phyloP scores from a whole-genome alignment of 2,113 vertebrate genomes.

The Pteronura brasiliensis region DNA sequence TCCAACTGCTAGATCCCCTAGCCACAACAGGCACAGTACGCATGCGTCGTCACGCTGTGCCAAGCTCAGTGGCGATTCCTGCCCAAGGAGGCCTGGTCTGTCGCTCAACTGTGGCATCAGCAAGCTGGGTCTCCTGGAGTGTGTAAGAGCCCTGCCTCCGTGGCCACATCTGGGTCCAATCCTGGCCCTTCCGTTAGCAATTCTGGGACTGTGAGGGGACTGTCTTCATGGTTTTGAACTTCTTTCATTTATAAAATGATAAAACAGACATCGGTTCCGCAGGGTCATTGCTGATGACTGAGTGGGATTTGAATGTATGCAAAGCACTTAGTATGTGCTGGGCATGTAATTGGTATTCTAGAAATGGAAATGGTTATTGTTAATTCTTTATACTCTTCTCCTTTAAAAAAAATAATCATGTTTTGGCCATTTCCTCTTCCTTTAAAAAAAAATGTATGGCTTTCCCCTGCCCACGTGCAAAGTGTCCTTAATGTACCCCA shows the following conservation, averaged over 20 bases:
- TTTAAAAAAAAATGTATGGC: background rate
- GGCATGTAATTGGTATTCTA: background rate
- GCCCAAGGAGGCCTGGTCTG: background rate
- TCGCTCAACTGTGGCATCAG: background rate
- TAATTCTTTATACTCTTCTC: background rate
- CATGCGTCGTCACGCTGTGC: background rate
- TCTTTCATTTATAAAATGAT: background rate
- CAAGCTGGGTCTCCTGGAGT: background rate
- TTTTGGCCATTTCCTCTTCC: background rate
- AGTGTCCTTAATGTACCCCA: background rate
- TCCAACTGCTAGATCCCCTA: background rate
- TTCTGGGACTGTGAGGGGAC: background rate
- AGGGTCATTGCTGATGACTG: background rate
- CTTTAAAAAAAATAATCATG: background rate
- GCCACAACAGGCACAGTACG: background rate
- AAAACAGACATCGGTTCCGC: background rate
- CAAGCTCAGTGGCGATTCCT: background rate
- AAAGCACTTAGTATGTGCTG: background rate
- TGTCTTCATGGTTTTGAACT: background rate
- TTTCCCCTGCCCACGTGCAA: background rate
- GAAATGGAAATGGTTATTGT: conserved; percentile 25
- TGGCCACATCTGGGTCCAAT: background rate
- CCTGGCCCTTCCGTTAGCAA: background rate
- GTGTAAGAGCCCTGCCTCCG: background rate
- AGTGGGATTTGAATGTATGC: background rate